A percentile compares a stretch with the other conserved stretches of the same genome.
These are phyloP conservation scores for Manduca sexta DNA, from an alignment of 1,140 invertebrate genomes.

Conservation along the genomic window DNA sequence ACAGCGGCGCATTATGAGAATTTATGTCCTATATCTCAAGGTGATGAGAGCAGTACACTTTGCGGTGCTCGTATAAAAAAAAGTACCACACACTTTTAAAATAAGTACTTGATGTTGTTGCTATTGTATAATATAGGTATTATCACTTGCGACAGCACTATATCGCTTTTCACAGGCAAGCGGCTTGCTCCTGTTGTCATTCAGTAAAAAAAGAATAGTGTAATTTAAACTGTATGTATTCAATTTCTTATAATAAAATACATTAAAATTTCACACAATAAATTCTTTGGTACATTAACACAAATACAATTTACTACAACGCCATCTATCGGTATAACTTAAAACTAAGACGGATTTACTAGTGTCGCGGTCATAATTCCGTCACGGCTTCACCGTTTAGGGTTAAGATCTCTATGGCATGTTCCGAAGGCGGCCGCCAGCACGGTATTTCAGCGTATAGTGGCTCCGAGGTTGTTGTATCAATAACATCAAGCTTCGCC, in stretches of 20 bases:
- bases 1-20: too few relatives aligned
- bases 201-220: too few relatives aligned
- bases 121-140: too few relatives aligned
- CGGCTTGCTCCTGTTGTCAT: too few relatives aligned
- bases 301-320: constrained; percentile 11
- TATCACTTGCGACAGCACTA: not conserved
- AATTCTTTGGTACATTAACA: constrained; percentile 4
- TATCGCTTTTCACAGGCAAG: not conserved
- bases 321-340: constrained; percentile 29
- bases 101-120: too few relatives aligned
- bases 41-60: too few relatives aligned
- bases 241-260: not conserved
- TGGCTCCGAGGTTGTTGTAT: constrained; percentile 56
- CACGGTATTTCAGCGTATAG: constrained; percentile 69
- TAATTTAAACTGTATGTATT: too few relatives aligned
- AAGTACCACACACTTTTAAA: too few relatives aligned
- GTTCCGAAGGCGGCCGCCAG: constrained; percentile 60
- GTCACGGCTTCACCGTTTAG: constrained; percentile 66
- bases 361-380: constrained; percentile 55
- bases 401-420: constrained; percentile 56
- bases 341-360: constrained; percentile 9
- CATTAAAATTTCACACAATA: constrained; percentile 6
- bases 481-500: constrained; percentile 53
- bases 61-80: too few relatives aligned
- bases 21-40: too few relatives aligned